Base-by-base conservation (phyloP, 2,797 vertebrate genomes). In the Hapalemur alaotrensis region DNA sequence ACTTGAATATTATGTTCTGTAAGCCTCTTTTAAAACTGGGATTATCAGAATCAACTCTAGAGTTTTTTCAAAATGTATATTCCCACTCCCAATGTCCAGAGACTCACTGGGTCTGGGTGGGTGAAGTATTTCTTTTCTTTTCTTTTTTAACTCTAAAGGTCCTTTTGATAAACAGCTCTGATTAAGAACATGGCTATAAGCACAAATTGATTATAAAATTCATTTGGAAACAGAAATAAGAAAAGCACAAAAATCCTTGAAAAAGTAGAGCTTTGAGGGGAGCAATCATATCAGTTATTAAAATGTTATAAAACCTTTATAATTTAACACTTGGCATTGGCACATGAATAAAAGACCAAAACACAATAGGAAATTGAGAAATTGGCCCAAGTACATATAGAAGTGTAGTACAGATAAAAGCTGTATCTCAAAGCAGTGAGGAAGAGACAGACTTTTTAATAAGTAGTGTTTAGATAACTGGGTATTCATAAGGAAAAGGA, bases 131-230 rank as follows among this genome's bases (percentile, higher is more conserved):
- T 89, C 23, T 76, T 81, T 70, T 57, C 18, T 54, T 83, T 5
- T 63, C 73, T 11, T 32, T 63, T 80, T 11, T 32, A 88, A 65
- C 13, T 85, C 80, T 76, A 69, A 89, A 46, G 12, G 18, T 93
- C 46, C 18, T 88, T 93, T 52, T 50, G 43, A 76, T 72, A 81
- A 70, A 86, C 28, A 86, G 2, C 43, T 30, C 35, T 95, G 65
- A 80, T 65, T 86, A 86, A 82, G 48, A 93, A 89, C 25, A 87
- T 30, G 59, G 46, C 43, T 73, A 90, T 48, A 73, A 85, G 63
- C 35, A 95, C 38, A 96, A 84, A 38, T 22, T 80, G 18, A 48
- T 86, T 79, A 81, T 84, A 91, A 93, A 96, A 76, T 91, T 95
- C 63, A 72, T 59, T 59, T 84, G 57, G 65, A 95, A 94, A 93